Evolutionary conservation across 2,888 invertebrate species (phyloP), one percentile per base, ranked within the genome.

Genomic region (Dichetophora obliterata): DNA sequence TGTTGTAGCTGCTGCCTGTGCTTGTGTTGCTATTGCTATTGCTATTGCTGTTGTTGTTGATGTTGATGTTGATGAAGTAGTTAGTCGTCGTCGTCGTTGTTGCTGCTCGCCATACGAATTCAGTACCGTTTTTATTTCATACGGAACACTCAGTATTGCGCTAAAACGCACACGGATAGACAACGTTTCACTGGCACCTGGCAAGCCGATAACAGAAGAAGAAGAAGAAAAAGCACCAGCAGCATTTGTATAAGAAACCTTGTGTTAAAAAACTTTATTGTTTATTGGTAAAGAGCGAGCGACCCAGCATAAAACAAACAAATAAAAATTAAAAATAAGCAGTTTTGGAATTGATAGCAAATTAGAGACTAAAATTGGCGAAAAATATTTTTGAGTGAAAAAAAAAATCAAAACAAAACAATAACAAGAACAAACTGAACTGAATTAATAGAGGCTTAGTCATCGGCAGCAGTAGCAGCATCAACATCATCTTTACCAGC

Each of bases 101-200:
- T 61, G 37, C 68, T 68, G 66, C 73, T 61, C 65, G 74, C 78
- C 71, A 66, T 78, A 80, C 78, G 72, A 75, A 86, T 85, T 84
- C 82, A 81, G 86, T 82, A 85, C 84, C 83, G 87, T 84, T 87
- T 87, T 85, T 86, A 87, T 86, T 87, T 86, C 87, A 87, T 86
- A 86, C 75, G 83, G 80, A 71, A 78, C 78, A 43, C 76, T 70
- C 61, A 76, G 69, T 76, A 79, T 50, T 73, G 78, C 80, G 80
- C 81, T 82, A 78, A 81, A 82, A 82, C 78, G 79, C 79, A 74
- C 74, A 74, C 74, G 65, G 34, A 59, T 34, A 71, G 71, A 61
- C 83, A 84, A 81, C 84, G 74, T 75, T 73, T 70, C 79, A 78
- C 63, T 43, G 11, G 43, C 43, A 43, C 43, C 43, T 43, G 43